Conservation (phyloP, 2,113 vertebrate species). For the Garra rufa region DNA sequence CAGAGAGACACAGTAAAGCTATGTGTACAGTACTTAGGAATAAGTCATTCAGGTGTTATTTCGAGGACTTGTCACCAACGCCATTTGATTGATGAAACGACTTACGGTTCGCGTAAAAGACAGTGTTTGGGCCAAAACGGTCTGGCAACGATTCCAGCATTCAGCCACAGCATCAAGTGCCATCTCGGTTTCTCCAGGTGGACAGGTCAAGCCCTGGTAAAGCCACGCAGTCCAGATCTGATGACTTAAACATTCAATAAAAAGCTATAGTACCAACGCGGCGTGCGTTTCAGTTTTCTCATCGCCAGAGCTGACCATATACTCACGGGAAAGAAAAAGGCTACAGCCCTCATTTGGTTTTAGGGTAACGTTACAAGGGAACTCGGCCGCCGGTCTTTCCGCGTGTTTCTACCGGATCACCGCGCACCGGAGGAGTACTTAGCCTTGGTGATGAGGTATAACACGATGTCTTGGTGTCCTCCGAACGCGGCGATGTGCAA, state of each 20-base stretch:
- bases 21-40: conserved; percentile 82
- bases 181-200: conserved; percentile 65
- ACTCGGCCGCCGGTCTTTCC: conserved; percentile 61
- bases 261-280: conserved; percentile 83
- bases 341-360: conserved; percentile 71
- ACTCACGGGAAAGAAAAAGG: conserved; percentile 66
- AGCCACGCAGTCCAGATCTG: conserved; percentile 60
- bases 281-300: conserved; percentile 60
- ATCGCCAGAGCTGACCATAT: conserved; percentile 56
- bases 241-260: conserved; percentile 72
- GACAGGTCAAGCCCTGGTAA: conserved; percentile 62
- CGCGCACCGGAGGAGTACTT: conserved; percentile 92
- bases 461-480: conserved; percentile 98
- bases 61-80: conserved; percentile 69
- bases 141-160: conserved; percentile 80
- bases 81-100: conserved; percentile 51
- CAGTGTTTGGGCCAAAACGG: conserved; percentile 65
- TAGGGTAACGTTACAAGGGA: conserved; percentile 65
- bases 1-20: conserved; percentile 78
- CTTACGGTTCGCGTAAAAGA: conserved; percentile 56
- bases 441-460: conserved; percentile 99
- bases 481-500: conserved; percentile 98
- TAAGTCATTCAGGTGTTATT: conserved; percentile 70
- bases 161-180: conserved; percentile 79
- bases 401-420: conserved; percentile 78